phyloP scores from a whole-genome alignment of 2,797 vertebrate species.

The Eptatretus atami region DNA sequence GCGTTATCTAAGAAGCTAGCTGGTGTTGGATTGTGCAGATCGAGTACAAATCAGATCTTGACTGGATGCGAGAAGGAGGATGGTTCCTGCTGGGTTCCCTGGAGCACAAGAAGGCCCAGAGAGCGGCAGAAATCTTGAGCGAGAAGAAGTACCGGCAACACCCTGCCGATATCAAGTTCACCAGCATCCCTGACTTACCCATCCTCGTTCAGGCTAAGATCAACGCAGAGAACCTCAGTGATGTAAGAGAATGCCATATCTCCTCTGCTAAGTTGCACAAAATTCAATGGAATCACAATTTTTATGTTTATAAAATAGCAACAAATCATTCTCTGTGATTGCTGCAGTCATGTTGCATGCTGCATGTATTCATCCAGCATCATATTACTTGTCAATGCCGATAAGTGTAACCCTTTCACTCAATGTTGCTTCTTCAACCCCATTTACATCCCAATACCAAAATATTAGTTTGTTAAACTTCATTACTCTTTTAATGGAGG shows the following conservation, averaged over 20 bases:
- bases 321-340: too few relatives aligned
- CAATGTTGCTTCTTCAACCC: too few relatives aligned
- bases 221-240: slow-evolving; percentile 47
- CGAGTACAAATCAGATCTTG: slow-evolving; percentile 41
- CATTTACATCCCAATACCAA: too few relatives aligned
- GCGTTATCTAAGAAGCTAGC: slow-evolving; percentile 7
- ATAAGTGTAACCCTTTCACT: too few relatives aligned
- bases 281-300: too few relatives aligned
- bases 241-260: slow-evolving; percentile 13
- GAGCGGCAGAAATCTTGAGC: slow-evolving; percentile 33
- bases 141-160: slow-evolving; percentile 38
- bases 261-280: not conserved
- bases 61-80: slow-evolving; percentile 24
- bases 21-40: slow-evolving; percentile 15
- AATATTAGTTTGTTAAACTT: too few relatives aligned
- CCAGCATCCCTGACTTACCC: slow-evolving; percentile 48
- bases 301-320: too few relatives aligned
- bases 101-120: slow-evolving; percentile 34
- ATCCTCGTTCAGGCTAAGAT: slow-evolving; percentile 31
- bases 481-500: too few relatives aligned
- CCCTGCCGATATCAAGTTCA: slow-evolving; percentile 31
- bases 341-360: too few relatives aligned
- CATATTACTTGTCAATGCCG: too few relatives aligned
- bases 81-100: slow-evolving; percentile 54
- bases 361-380: too few relatives aligned